Evolutionary conservation across 1,140 invertebrate species (phyloP).

Genomic region (Amyelois transitella): DNA sequence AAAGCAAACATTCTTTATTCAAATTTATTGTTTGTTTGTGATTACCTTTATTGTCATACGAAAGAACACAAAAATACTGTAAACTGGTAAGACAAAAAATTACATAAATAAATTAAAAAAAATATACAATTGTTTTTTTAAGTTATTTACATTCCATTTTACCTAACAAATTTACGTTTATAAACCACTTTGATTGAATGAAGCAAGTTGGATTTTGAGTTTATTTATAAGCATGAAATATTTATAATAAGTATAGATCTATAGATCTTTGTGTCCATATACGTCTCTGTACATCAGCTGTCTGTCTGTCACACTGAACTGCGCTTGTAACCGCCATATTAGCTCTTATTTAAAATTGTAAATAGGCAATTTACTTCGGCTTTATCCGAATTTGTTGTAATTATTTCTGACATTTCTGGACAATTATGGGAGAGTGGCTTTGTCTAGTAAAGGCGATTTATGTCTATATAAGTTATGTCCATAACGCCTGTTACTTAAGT

Average conservation of each 20-base stretch:
- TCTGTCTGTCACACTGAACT: slow-evolving; percentile 40
- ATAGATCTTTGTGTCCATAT: neutral
- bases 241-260: neutral
- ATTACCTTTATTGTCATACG: too few species aligned
- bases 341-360: slow-evolving; percentile 44
- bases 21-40: too few species aligned
- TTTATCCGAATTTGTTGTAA: slow-evolving; percentile 31
- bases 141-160: too few species aligned
- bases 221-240: neutral
- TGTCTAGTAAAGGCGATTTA: neutral
- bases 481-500: neutral
- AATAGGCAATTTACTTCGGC: slow-evolving; percentile 50
- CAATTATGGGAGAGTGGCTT: neutral
- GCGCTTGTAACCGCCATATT: slow-evolving; percentile 39
- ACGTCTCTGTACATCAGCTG: slow-evolving; percentile 6
- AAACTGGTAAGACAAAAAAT: too few species aligned
- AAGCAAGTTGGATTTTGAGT: neutral
- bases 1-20: too few species aligned
- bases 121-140: too few species aligned
- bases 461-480: neutral
- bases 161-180: too few species aligned
- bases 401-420: slow-evolving; percentile 41
- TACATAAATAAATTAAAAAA: too few species aligned
- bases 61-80: too few species aligned
- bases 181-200: neutral